A percentile compares a stretch with the other conserved stretches of the same genome.
Evolutionary conservation across 2,888 invertebrate genomes (phyloP).

Genomic region (Marronus borbonicus): DNA sequence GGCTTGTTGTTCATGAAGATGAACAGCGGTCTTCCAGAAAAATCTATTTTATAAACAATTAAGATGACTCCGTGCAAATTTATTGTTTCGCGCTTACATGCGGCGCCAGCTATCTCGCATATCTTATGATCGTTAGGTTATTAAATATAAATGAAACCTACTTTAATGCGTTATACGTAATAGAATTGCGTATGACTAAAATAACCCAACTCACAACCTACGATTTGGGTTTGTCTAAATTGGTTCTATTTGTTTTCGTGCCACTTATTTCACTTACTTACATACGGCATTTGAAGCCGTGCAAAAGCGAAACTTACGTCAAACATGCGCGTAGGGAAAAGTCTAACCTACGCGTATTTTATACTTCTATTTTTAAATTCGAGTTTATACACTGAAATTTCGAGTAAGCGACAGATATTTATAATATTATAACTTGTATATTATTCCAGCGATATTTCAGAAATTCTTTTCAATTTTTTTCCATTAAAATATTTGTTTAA

Average conservation of each 20-base stretch:
- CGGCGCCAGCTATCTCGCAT: no score
- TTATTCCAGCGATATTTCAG: conserved; percentile 3
- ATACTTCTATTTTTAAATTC: not conserved
- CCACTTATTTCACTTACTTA: not conserved
- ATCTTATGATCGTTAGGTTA: not conserved
- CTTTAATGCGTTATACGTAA: conserved; percentile 7
- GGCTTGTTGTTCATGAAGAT: not conserved
- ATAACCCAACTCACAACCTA: not conserved
- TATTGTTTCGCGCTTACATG: no score
- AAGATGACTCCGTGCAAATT: no score
- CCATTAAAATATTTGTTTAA: conserved; percentile 33
- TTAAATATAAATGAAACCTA: conserved; percentile 1
- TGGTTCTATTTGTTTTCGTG: conserved; percentile 9
- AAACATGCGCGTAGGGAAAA: conserved; percentile 4
- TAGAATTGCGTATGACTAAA: not conserved
- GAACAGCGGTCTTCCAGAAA: no score
- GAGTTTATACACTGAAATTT: not conserved
- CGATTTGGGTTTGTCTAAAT: conserved; percentile 18
- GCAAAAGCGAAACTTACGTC: conserved; percentile 5
- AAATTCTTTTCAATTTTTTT: conserved; percentile 1
- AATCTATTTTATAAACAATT: no score
- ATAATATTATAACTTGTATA: conserved; percentile 11
- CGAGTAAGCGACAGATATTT: conserved; percentile 3
- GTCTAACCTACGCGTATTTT: conserved; percentile 15
- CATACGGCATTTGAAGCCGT: not conserved